phyloP scores from a whole-genome alignment of 2,797 vertebrate species.

The Trachurus trachurus region DNA sequence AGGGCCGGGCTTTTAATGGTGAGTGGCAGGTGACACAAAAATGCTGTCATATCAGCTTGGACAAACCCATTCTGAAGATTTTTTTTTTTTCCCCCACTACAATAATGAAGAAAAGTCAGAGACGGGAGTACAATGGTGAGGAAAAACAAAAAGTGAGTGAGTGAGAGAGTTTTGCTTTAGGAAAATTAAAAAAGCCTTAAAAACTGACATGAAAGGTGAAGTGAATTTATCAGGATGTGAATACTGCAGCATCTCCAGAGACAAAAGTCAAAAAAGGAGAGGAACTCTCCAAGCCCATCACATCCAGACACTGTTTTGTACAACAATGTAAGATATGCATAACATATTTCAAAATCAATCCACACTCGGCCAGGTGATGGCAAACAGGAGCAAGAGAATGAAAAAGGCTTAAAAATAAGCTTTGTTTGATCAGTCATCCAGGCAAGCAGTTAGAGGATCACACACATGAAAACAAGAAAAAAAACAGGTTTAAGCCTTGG shows the following conservation, averaged over 20 bases:
- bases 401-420: neutral
- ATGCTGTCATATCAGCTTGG: too few species aligned
- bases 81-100: too few species aligned
- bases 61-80: too few species aligned
- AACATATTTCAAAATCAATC: neutral
- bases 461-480: neutral
- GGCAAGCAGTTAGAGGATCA: neutral
- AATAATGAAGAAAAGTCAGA: neutral
- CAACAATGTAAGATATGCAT: neutral
- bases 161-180: conserved; percentile 1
- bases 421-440: neutral
- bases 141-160: conserved; percentile 3
- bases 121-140: neutral
- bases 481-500: neutral
- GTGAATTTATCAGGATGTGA: conserved; percentile 18
- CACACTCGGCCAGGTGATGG: neutral
- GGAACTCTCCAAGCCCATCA: conserved; percentile 31
- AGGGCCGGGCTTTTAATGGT: too few species aligned
- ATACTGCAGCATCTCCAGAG: neutral
- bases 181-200: neutral
- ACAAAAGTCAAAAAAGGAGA: neutral
- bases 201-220: conserved; percentile 1
- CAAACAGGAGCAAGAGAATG: neutral
- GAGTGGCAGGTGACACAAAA: too few species aligned
- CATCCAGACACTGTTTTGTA: neutral